Conservation (phyloP, 2,888 invertebrate genomes). For the Psylliodes chrysocephalus region DNA sequence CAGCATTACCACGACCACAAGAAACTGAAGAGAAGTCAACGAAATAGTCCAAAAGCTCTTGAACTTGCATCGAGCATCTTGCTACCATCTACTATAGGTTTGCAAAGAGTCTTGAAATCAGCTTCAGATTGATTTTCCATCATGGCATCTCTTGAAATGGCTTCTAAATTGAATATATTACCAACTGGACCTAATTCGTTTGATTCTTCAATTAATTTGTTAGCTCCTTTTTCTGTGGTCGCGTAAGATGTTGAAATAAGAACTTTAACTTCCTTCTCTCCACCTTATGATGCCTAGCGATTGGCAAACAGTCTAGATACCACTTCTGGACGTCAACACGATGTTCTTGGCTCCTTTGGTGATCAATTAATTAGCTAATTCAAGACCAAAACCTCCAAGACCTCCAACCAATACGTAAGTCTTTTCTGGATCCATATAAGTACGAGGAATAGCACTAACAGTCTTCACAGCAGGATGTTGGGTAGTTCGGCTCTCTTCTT, state of each 20-base stretch:
- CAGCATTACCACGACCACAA: slow-evolving; percentile 96
- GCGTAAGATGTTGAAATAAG: slow-evolving; percentile 74
- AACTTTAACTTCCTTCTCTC: slow-evolving; percentile 73
- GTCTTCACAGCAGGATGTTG: slow-evolving; percentile 68
- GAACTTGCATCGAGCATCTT: slow-evolving; percentile 83
- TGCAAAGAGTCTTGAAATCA: slow-evolving; percentile 82
- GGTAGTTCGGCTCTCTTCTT: slow-evolving; percentile 74
- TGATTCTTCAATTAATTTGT: slow-evolving; percentile 70
- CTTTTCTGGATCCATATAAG: slow-evolving; percentile 83
- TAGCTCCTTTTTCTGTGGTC: slow-evolving; percentile 71
- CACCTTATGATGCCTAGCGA: slow-evolving; percentile 81
- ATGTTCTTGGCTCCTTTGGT: slow-evolving; percentile 86
- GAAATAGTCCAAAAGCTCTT: slow-evolving; percentile 86
- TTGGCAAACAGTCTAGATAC: slow-evolving; percentile 93
- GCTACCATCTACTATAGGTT: slow-evolving; percentile 89
- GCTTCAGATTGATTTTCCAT: slow-evolving; percentile 86
- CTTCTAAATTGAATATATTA: slow-evolving; percentile 95
- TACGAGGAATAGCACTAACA: slow-evolving; percentile 84
- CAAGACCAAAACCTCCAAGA: slow-evolving; percentile 96
- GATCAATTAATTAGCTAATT: slow-evolving; percentile 91
- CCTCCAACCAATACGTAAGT: slow-evolving; percentile 87
- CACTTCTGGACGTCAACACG: slow-evolving; percentile 89
- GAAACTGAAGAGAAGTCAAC: slow-evolving; percentile 97
- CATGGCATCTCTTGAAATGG: slow-evolving; percentile 87
- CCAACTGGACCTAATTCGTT: slow-evolving; percentile 78